Evolutionary conservation across 37 sponge, comb jelly and placozoan genomes (phyloP), one percentile per base, ranked within the genome.

Genomic region (Chondrosia reniformis): DNA sequence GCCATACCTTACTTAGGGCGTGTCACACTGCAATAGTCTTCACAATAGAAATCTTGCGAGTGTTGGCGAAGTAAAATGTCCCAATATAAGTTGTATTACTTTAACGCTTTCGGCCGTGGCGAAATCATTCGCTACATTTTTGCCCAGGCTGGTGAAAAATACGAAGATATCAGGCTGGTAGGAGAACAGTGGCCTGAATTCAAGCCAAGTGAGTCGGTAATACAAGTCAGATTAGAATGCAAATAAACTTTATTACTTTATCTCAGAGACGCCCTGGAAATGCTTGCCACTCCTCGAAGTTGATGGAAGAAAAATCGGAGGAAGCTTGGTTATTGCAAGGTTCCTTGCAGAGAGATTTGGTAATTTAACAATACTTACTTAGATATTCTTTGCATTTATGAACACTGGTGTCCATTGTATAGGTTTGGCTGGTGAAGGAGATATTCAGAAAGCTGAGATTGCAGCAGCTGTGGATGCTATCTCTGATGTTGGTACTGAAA

Each of bases 351-450:
- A 88, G 80, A 76, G 54, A n/a, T 76, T 55, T 41, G 87, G 87
- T 66, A 61, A 28, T 15, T 59, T 30, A 6, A 7, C 61, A 7
- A 7, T 5, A 19, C 22, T 59, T 25, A 30, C 28, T 30, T 59
- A 30, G 61, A 49, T 49, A 15, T 19, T 49, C 52, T 10, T 19
- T 49, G 10, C 15, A 49, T 15, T 49, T 49, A 17, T 34, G 76
- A 25, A 54, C 54, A 28, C 30, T 46, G 33, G 32, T 77, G 19
- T 55, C 58, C 6, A 63, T 37, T 54, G 15, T 62, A 37, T 25
- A 79, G 88, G 88, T 19, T 55, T 83, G 12, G 88, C 84, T 38
- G 85, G 85, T n/a, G n/a, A 61, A 0, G 88, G 85, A 64, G 80
- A 72, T 28, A 67, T 87, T 32, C 77, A 85, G 45, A 84, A 84